phyloP scores from a whole-genome alignment of 2,888 invertebrate species.

The Clistopyga incitator region DNA sequence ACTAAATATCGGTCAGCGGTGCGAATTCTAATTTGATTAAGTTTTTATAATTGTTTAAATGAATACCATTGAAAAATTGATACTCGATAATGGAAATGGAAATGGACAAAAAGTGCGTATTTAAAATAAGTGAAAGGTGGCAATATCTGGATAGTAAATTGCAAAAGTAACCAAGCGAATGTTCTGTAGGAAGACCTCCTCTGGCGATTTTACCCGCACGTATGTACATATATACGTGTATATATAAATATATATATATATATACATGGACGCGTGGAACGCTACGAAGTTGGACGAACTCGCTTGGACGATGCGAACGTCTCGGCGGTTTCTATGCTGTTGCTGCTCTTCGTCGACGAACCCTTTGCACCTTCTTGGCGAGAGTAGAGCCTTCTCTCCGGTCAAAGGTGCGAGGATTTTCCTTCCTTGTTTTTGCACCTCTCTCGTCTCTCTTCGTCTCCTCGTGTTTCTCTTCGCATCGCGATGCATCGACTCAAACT shows the following conservation, averaged over 20 bases:
- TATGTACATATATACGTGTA: neutral
- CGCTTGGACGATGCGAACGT: slow-evolving; percentile 54
- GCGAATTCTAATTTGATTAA: too few species aligned
- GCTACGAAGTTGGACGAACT: slow-evolving; percentile 43
- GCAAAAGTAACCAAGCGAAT: neutral
- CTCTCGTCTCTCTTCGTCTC: neutral
- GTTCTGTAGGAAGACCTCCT: slow-evolving; percentile 10
- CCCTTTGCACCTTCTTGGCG: slow-evolving; percentile 53
- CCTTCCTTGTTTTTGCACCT: slow-evolving; percentile 4
- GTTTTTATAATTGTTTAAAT: too few species aligned
- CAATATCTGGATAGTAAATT: too few species aligned
- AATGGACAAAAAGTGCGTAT: too few species aligned
- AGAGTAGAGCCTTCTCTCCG: slow-evolving; percentile 68
- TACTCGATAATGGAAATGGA: too few species aligned
- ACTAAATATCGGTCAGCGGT: too few species aligned
- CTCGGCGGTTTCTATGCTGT: slow-evolving; percentile 55
- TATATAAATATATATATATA: neutral
- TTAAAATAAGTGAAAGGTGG: too few species aligned
- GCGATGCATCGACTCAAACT: slow-evolving; percentile 18
- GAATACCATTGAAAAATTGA: too few species aligned
- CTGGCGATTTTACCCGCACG: slow-evolving; percentile 4
- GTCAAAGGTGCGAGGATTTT: slow-evolving; percentile 73
- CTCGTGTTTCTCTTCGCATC: slow-evolving; percentile 1
- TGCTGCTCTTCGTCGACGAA: slow-evolving; percentile 41
- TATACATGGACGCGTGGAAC: neutral